Conservation (phyloP, 1,140 invertebrate genomes). For the Oscheius sp. region DNA sequence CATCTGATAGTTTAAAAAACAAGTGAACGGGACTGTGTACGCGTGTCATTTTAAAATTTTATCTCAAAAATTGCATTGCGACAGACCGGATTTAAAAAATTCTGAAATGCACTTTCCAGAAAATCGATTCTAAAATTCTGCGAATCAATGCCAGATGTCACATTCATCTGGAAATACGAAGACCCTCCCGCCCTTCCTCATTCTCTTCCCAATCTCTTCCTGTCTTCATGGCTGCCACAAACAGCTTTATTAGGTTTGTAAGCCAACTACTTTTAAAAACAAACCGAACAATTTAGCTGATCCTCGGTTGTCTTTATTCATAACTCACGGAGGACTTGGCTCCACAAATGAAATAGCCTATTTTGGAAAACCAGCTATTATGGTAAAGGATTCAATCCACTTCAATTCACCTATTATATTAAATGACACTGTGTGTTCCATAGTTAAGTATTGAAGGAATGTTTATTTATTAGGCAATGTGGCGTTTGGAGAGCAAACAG, state of each 20-base stretch:
- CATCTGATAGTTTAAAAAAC: too few species aligned
- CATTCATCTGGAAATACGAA: slow-evolving; percentile 39
- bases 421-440: too few species aligned
- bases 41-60: too few species aligned
- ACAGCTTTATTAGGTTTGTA: neutral
- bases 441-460: too few species aligned
- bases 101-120: slow-evolving; percentile 17
- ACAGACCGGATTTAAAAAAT: too few species aligned
- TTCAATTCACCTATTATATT: too few species aligned
- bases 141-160: slow-evolving; percentile 21
- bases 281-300: slow-evolving; percentile 24
- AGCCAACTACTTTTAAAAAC: neutral
- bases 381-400: too few species aligned
- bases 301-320: slow-evolving; percentile 16
- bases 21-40: too few species aligned
- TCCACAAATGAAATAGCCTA: slow-evolving; percentile 21
- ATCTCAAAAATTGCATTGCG: too few species aligned
- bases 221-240: slow-evolving; percentile 25
- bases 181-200: neutral
- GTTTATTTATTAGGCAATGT: too few species aligned
- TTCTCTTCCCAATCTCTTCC: slow-evolving; percentile 17
- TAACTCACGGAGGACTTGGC: slow-evolving; percentile 33
- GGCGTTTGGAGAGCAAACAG: too few species aligned
- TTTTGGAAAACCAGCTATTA: slow-evolving; percentile 21
- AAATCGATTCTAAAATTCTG: slow-evolving; percentile 4